Evolutionary conservation across 2,888 invertebrate species (phyloP).

Genomic region (Eulithis prunata): DNA sequence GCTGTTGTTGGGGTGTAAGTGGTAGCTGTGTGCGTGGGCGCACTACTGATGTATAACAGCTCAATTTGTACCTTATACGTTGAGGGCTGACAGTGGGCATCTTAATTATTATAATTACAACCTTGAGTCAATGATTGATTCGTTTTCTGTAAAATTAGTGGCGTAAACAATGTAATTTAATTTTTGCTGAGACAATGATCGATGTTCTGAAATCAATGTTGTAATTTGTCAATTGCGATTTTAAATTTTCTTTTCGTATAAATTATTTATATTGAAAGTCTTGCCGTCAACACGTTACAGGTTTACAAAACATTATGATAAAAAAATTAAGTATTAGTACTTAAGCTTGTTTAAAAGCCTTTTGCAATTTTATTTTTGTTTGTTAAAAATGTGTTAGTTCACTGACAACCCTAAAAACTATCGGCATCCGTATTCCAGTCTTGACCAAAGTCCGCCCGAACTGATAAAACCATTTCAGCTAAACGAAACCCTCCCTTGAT

Average conservation of each 20-base stretch:
- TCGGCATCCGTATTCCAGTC: constrained; percentile 5
- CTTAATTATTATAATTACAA: constrained; percentile 32
- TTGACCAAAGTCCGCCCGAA: background rate
- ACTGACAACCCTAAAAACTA: constrained; percentile 1
- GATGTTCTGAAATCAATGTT: constrained; percentile 4
- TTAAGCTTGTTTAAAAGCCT: too few species aligned
- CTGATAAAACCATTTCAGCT: constrained; percentile 16
- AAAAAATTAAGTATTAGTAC: too few species aligned
- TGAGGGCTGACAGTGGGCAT: constrained; percentile 51
- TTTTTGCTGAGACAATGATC: constrained; percentile 16
- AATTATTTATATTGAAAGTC: too few species aligned
- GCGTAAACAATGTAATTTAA: constrained; percentile 13
- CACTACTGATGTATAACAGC: constrained; percentile 58
- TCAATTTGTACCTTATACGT: constrained; percentile 61
- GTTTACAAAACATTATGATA: too few species aligned
- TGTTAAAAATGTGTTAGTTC: too few species aligned
- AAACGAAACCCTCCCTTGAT: constrained; percentile 53
- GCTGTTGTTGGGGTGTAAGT: constrained; percentile 46
- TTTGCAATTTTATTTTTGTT: too few species aligned
- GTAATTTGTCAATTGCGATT: background rate
- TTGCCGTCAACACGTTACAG: too few species aligned
- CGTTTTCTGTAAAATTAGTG: constrained; percentile 44
- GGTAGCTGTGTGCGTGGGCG: constrained; percentile 56
- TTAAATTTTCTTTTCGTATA: background rate
- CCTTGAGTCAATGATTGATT: constrained; percentile 35